These are phyloP conservation scores for Cyphomyrus plagiostoma DNA, from an alignment of 2,113 vertebrate genomes.

Conservation along the genomic window DNA sequence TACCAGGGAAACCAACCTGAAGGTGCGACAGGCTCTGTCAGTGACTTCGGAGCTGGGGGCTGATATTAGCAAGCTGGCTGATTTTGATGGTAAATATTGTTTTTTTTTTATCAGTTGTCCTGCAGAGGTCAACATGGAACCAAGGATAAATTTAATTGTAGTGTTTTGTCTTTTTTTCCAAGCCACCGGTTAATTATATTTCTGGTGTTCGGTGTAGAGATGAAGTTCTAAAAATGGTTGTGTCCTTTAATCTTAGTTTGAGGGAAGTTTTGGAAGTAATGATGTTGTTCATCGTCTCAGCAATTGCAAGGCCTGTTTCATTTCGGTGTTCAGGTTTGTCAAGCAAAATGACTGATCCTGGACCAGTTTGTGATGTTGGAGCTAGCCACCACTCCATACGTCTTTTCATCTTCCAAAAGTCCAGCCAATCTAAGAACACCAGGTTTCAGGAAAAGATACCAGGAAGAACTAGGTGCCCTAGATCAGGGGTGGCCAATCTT, in stretches of 20 bases:
- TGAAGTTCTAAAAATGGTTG: neutral
- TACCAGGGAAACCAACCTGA: slow-evolving; percentile 67
- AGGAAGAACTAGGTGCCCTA: neutral
- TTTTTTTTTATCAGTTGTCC: neutral
- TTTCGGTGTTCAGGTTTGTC: neutral
- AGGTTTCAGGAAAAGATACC: neutral
- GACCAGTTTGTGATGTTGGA: neutral
- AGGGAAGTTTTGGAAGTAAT: neutral
- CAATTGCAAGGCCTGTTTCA: neutral
- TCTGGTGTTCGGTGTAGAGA: neutral
- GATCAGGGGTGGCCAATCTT: neutral
- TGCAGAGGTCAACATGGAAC: neutral
- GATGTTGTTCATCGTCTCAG: neutral
- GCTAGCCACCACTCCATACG: neutral
- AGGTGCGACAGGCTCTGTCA: slow-evolving; percentile 63
- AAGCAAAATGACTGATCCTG: neutral
- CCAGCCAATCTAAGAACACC: neutral
- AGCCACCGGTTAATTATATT: neutral
- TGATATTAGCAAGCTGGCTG: slow-evolving; percentile 55
- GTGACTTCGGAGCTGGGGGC: slow-evolving; percentile 64
- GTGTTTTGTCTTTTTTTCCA: neutral
- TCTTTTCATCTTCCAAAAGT: neutral
- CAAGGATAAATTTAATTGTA: neutral
- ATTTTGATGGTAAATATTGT: slow-evolving; percentile 63
- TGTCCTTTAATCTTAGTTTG: neutral